Conservation (phyloP, 1,140 invertebrate genomes). For the Goniozus legneri region DNA sequence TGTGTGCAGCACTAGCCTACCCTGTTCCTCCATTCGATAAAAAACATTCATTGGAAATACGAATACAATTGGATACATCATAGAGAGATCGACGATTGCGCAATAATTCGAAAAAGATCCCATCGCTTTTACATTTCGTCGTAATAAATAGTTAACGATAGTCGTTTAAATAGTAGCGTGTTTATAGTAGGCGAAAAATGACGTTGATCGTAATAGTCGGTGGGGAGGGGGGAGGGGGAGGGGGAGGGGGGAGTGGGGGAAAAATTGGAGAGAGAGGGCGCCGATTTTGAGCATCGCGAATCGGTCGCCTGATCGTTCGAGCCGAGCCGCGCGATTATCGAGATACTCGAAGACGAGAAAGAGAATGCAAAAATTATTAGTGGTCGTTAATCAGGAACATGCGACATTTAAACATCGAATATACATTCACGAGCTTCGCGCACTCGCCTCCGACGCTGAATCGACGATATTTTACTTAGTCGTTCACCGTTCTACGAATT, state of each 20-base stretch:
- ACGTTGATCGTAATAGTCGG: neutral
- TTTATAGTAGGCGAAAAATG: neutral
- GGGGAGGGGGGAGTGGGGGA: neutral
- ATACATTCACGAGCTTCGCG: slow-evolving; percentile 29
- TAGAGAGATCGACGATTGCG: slow-evolving; percentile 3
- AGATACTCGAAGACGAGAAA: too few relatives aligned
- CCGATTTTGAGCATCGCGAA: too few relatives aligned
- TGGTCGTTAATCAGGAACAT: slow-evolving; percentile 39
- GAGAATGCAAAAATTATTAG: too few relatives aligned
- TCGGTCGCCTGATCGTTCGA: too few relatives aligned
- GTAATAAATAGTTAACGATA: neutral
- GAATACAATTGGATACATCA: slow-evolving; percentile 21
- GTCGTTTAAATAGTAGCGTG: neutral
- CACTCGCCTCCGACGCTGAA: neutral
- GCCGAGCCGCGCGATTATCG: too few relatives aligned
- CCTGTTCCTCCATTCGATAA: slow-evolving; percentile 49
- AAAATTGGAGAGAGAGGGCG: too few relatives aligned
- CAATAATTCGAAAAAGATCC: slow-evolving; percentile 5
- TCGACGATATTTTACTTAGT: too few relatives aligned
- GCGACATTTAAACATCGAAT: slow-evolving; percentile 48
- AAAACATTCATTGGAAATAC: slow-evolving; percentile 36
- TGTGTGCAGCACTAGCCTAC: slow-evolving; percentile 46
- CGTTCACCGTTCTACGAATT: too few relatives aligned
- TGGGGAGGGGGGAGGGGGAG: too few relatives aligned
- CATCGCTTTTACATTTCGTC: too few relatives aligned